These are phyloP conservation scores for Rhagophthalmus giganteus DNA, from an alignment of 2,888 invertebrate species.

Conservation along the genomic window DNA sequence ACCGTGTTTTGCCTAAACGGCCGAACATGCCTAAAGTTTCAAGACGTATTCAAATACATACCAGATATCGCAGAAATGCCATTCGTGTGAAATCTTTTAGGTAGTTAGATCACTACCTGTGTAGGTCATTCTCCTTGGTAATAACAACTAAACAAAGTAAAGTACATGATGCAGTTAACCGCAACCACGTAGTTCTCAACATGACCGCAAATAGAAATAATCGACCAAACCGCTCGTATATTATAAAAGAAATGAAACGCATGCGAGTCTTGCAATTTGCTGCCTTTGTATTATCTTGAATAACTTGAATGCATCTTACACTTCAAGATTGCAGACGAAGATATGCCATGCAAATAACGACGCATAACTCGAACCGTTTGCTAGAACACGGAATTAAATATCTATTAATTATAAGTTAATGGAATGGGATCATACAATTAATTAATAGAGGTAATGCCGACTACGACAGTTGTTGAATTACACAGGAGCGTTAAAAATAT, in stretches of 20 bases:
- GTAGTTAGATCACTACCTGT: not conserved
- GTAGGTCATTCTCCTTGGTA: constrained; percentile 17
- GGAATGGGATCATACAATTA: constrained; percentile 31
- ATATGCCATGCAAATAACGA: constrained; percentile 29
- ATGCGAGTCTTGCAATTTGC: constrained; percentile 31
- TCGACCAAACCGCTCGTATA: constrained; percentile 27
- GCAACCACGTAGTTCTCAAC: constrained; percentile 24
- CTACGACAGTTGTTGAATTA: constrained; percentile 27
- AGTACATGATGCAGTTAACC: constrained; percentile 26
- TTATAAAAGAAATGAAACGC: constrained; percentile 31
- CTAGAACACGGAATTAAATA: constrained; percentile 19
- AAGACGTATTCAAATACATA: no score
- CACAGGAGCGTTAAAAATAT: constrained; percentile 6
- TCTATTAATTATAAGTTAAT: constrained; percentile 35
- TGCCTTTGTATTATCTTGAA: constrained; percentile 33
- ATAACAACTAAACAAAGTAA: constrained; percentile 18
- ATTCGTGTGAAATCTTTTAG: no score
- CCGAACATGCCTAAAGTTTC: no score
- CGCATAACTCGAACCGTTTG: constrained; percentile 23
- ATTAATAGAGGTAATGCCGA: constrained; percentile 30
- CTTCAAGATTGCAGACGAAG: constrained; percentile 31
- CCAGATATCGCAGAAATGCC: no score
- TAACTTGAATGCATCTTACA: constrained; percentile 34
- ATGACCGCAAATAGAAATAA: constrained; percentile 28
- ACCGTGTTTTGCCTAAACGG: no score